Evolutionary conservation across 2,888 invertebrate genomes (phyloP).

Genomic region (Parapristionchus giblindavisi): DNA sequence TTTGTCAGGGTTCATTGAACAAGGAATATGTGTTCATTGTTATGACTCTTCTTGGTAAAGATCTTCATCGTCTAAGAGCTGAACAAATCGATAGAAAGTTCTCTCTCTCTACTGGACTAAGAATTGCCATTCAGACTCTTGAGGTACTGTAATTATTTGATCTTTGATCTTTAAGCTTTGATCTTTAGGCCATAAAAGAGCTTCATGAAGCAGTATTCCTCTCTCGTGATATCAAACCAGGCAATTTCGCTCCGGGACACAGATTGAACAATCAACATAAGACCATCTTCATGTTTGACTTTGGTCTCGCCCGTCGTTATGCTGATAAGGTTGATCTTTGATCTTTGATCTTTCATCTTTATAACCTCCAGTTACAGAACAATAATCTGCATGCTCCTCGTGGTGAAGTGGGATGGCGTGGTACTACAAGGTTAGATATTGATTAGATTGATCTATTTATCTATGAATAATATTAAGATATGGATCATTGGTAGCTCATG

Average conservation of each 20-base stretch:
- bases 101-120: constrained; percentile 52
- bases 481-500: constrained; percentile 56
- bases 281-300: constrained; percentile 49
- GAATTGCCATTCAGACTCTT: constrained; percentile 54
- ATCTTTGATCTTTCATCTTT: constrained; percentile 23
- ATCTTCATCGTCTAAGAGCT: constrained; percentile 51
- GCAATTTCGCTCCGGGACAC: constrained; percentile 52
- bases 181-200: constrained; percentile 48
- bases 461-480: constrained; percentile 39
- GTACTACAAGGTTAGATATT: constrained; percentile 49
- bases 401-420: constrained; percentile 59
- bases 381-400: constrained; percentile 46
- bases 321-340: constrained; percentile 42
- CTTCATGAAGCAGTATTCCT: constrained; percentile 50
- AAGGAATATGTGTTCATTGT: constrained; percentile 58
- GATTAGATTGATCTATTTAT: neutral
- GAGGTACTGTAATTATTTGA: constrained; percentile 34
- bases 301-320: constrained; percentile 42
- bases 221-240: constrained; percentile 51
- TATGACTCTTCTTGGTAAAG: constrained; percentile 53
- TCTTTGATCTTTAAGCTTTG: constrained; percentile 14
- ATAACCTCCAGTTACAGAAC: constrained; percentile 35
- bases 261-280: constrained; percentile 40
- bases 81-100: constrained; percentile 47
- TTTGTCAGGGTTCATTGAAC: constrained; percentile 32